A percentile compares a stretch with the other conserved stretches of the same genome.
phyloP scores from a whole-genome alignment of 1,140 invertebrate species.

The Condylostylus longicornis region DNA sequence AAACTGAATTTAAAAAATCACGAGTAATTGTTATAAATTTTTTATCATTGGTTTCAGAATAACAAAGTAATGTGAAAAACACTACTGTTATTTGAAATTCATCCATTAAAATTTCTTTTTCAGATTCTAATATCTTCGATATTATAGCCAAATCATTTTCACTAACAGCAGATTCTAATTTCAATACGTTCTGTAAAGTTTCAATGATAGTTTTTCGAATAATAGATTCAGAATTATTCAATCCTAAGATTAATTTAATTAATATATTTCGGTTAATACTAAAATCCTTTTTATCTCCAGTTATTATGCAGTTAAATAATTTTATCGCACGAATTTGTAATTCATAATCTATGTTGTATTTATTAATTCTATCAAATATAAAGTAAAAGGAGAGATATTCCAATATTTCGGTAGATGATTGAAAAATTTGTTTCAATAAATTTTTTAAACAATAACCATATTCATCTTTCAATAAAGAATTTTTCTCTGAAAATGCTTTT shows the following conservation, averaged over 20 bases:
- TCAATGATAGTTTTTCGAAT: slow-evolving; percentile 30
- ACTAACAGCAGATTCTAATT: too few relatives aligned
- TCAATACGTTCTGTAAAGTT: slow-evolving; percentile 13
- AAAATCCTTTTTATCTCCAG: slow-evolving; percentile 7
- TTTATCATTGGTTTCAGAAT: too few relatives aligned
- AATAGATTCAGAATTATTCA: slow-evolving; percentile 10
- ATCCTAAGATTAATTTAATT: slow-evolving; percentile 16
- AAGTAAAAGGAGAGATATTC: slow-evolving; percentile 37
- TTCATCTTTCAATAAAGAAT: slow-evolving; percentile 22
- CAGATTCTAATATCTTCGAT: too few relatives aligned
- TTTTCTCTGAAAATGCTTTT: background rate
- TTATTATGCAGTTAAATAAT: slow-evolving; percentile 16
- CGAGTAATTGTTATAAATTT: too few relatives aligned
- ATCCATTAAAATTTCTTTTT: too few relatives aligned
- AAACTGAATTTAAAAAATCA: too few relatives aligned
- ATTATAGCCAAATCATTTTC: too few relatives aligned
- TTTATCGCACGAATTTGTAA: slow-evolving; percentile 17
- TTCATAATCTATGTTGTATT: slow-evolving; percentile 12
- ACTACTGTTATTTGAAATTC: too few relatives aligned
- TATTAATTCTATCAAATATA: slow-evolving; percentile 14
- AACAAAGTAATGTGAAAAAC: slow-evolving; percentile 5
- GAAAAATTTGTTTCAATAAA: slow-evolving; percentile 32
- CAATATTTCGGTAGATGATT: slow-evolving; percentile 32
- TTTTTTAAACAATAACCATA: slow-evolving; percentile 29
- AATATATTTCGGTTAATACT: slow-evolving; percentile 2